Conservation (phyloP, 1,140 invertebrate genomes). For the Phymorhynchus buccinoides region DNA sequence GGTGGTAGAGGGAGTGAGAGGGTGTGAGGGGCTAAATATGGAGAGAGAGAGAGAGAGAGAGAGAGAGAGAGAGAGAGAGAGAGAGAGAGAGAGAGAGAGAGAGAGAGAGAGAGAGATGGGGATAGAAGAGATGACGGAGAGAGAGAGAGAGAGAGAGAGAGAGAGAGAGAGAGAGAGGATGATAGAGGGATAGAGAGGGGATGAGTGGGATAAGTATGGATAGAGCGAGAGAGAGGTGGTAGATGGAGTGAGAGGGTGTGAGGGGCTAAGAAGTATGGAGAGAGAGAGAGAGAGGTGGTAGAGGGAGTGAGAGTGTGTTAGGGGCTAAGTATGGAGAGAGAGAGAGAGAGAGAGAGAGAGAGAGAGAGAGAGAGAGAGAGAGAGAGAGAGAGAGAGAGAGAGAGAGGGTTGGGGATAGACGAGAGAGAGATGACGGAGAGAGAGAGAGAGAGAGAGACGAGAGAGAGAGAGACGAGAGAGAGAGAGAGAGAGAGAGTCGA, state of each 20-base stretch:
- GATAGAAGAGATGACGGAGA: not conserved
- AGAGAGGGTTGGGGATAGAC: not conserved
- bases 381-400: constrained; percentile 15
- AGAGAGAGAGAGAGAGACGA: not conserved
- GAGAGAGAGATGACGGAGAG: too few species aligned
- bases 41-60: not conserved
- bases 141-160: too few species aligned
- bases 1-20: not conserved
- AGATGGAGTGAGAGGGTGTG: constrained; percentile 1
- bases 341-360: too few species aligned
- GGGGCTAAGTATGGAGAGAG: too few species aligned
- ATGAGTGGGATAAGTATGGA: too few species aligned
- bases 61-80: not conserved
- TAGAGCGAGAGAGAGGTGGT: constrained; percentile 12
- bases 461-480: too few species aligned
- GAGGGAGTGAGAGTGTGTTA: too few species aligned
- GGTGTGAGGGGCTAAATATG: too few species aligned
- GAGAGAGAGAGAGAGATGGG: not conserved
- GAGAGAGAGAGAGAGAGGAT: too few species aligned
- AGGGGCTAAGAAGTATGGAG: not conserved
- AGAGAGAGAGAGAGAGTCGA: too few species aligned
- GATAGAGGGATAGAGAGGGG: too few species aligned
- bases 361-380: constrained; percentile 13
- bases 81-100: not conserved
- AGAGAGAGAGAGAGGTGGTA: not conserved